Percentiles rank a stretch among this genome's conserved stretches.
phyloP scores from a whole-genome alignment of 2,797 vertebrate genomes.

The Lateolabrax maculatus region DNA sequence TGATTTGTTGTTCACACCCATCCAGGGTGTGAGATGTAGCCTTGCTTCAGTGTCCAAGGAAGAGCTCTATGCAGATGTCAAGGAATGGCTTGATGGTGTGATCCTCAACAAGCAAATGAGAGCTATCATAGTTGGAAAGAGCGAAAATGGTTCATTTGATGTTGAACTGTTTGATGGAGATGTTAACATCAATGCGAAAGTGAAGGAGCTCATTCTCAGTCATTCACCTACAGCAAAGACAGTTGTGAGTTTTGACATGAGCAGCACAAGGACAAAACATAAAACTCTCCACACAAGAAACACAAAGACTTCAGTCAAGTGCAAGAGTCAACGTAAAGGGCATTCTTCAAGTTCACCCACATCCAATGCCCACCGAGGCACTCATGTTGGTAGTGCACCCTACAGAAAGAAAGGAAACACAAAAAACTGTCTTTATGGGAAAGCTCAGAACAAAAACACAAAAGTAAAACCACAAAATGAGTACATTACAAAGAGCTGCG shows the following conservation, averaged over 20 bases:
- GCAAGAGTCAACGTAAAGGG: background rate
- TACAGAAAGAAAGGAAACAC: slow-evolving; percentile 38
- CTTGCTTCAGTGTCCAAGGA: slow-evolving; percentile 82
- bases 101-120: slow-evolving; percentile 86
- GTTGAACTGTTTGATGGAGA: slow-evolving; percentile 90
- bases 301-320: background rate
- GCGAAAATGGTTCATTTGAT: slow-evolving; percentile 86
- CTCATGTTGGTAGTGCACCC: background rate
- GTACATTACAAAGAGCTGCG: slow-evolving; percentile 3
- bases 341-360: background rate
- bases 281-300: background rate
- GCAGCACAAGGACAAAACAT: background rate
- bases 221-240: slow-evolving; percentile 44
- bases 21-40: slow-evolving; percentile 91
- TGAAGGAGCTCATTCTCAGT: slow-evolving; percentile 81
- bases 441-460: slow-evolving; percentile 21
- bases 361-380: background rate
- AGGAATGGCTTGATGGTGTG: slow-evolving; percentile 85
- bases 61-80: slow-evolving; percentile 81
- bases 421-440: background rate
- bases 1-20: slow-evolving; percentile 89
- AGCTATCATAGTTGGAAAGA: slow-evolving; percentile 83
- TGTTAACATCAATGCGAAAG: slow-evolving; percentile 87
- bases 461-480: slow-evolving; percentile 8
- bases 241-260: background rate